Base-by-base conservation (phyloP, 2,797 vertebrate species). In the Agapornis canus region DNA sequence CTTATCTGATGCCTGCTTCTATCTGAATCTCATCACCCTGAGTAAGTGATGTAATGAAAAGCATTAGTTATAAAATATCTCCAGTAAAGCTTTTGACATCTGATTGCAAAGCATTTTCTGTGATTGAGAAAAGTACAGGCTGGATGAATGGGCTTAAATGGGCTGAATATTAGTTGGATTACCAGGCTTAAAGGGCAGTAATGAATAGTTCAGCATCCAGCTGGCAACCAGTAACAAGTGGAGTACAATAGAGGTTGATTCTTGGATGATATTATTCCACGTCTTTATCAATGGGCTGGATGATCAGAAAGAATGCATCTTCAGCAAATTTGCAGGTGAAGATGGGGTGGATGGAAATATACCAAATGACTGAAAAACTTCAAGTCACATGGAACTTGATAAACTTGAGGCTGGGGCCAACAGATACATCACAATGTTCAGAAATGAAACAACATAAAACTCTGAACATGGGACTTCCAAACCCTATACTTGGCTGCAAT, bases 141-240 rank as follows among this genome's bases (percentile, higher is more conserved):
- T 84, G 70, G 15, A 92, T 94, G 89, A 96, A 96, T 94, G 83
- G 40, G 21, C 8, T 89, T 89, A 89, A 93, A 89, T 94, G 64
- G 92, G 31, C 42, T 84, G 73, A 85, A 82, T 93, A 96, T 96
- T 96, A 92, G 89, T 69, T 82, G 70, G 86, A 93, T 96, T 90
- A 95, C 75, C 68, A 84, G 86, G 25, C 49, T 96, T 51, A 96
- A 89, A 95, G 94, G 90, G 83, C 89, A 93, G 11, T 84, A 92
- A 94, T 93, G 81, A 94, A 86, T 69, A 92, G 92, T 49, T 89
- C 63, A 65, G 59, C 73, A 86, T 84, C 90, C 95, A 96, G 94
- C 89, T 96, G 94, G 86, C 80, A 96, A 47, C 70, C 26, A 54
- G 39, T 39, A 89, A 77, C 23, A 87, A 90, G 40, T 61, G 45